Base-by-base conservation (phyloP, 2,888 invertebrate genomes). In the Plagiodera versicolora region DNA sequence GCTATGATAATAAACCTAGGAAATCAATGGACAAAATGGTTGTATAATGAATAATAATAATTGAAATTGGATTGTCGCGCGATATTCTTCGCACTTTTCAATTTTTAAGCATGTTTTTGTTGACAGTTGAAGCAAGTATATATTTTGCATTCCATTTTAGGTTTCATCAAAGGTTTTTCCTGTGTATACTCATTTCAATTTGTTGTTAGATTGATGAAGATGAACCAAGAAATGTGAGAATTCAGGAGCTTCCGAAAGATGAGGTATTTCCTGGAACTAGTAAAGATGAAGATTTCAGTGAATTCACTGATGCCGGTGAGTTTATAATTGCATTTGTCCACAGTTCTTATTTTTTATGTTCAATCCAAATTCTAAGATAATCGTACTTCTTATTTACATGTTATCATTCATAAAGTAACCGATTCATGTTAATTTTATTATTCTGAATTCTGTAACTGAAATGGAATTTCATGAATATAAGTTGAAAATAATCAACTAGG, bases 201-300 rank as follows among this genome's bases (percentile, higher is more conserved):
- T n/a, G 6, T n/a, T 20, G 55, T 52, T 64, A 74, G 72, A 67
- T 73, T 49, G 71, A 70, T 44, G 72, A 72, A 65, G 66, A 68
- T 17, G 69, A 70, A 45, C 67, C 67, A 14, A 72, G 69, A 58
- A 72, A 67, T 63, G 72, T 72, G n/a, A 72, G 64, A 45, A 73
- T 74, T 50, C 68, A 68, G 56, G 75, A 75, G 54, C 60, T 65
- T 28, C 60, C 62, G 11, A 62, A 69, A 9, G 68, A 68, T 8
- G 70, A 72, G 44, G 77, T 78, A 1, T 72, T 74, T 62, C 78
- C 80, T 1, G 73, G 79, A 28, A 78, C 79, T 9, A 79, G 79
- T 62, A 76, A 75, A 69, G 52, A 58, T 9, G 76, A 76, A 52
- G 78, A 79, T 20, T 65, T 76, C 11, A 78, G 77, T 58, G 77